phyloP scores from a whole-genome alignment of 1,140 invertebrate species.

The Chymomyza costata region DNA sequence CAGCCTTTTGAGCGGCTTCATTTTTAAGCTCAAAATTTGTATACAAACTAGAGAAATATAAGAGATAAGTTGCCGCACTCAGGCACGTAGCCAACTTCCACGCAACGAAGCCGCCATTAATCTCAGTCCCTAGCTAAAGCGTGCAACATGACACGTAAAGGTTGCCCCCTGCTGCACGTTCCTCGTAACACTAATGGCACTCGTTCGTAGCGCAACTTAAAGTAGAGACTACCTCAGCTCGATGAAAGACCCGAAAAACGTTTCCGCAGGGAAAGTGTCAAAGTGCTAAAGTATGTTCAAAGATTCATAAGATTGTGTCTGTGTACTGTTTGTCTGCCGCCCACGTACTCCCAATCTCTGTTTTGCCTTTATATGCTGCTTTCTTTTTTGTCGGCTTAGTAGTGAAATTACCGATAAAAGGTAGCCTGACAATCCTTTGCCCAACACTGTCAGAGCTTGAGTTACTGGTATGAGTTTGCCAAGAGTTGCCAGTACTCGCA shows the following conservation, averaged over 20 bases:
- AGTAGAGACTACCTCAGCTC: constrained; percentile 21
- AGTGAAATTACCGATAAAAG: constrained; percentile 36
- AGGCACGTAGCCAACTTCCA: constrained; percentile 34
- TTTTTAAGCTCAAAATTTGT: too few species aligned
- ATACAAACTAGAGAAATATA: too few species aligned
- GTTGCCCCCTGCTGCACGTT: constrained; percentile 9
- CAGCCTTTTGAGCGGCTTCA: too few species aligned
- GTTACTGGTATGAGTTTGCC: background rate
- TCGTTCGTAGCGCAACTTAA: constrained; percentile 9
- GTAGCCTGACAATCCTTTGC: constrained; percentile 7
- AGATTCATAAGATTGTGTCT: constrained; percentile 58
- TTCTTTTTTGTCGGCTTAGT: too few species aligned
- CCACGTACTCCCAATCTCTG: constrained; percentile 29
- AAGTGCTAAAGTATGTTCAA: constrained; percentile 71
- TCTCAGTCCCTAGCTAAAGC: constrained; percentile 32
- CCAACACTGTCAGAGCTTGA: background rate
- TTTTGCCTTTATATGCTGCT: constrained; percentile 7
- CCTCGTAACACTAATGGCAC: constrained; percentile 39
- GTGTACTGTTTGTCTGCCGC: constrained; percentile 5
- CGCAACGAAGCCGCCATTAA: constrained; percentile 45
- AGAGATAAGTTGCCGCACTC: constrained; percentile 18
- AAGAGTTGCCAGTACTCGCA: constrained; percentile 1
- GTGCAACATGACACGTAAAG: constrained; percentile 31
- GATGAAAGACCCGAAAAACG: constrained; percentile 43
- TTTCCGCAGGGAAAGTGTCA: constrained; percentile 52